Evolutionary conservation across 2,797 vertebrate species (phyloP).

Genomic region (Furcifer pardalis): DNA sequence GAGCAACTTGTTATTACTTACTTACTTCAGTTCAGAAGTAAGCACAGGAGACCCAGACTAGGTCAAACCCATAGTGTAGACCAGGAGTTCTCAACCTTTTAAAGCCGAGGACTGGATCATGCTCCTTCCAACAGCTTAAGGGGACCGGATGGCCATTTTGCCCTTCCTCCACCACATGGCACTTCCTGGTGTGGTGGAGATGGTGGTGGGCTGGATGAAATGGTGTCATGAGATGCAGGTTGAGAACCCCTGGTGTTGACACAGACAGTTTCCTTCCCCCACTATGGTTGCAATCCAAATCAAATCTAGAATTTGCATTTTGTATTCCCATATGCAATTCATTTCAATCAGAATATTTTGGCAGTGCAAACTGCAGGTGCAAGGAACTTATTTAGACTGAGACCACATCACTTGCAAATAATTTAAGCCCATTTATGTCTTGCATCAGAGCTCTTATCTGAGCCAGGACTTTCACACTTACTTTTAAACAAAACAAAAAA

Average conservation of each 20-base stretch:
- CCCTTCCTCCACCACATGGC: too few relatives aligned
- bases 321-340: too few relatives aligned
- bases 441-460: not conserved
- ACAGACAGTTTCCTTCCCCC: not conserved
- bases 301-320: not conserved
- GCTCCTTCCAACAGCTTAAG: too few relatives aligned
- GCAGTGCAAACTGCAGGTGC: not conserved
- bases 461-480: too few relatives aligned
- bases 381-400: not conserved
- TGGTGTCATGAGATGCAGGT: too few relatives aligned
- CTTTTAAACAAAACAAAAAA: not conserved
- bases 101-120: too few relatives aligned
- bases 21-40: not conserved
- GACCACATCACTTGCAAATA: not conserved
- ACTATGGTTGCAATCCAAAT: not conserved
- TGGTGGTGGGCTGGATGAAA: too few relatives aligned
- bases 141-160: too few relatives aligned
- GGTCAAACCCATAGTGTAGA: not conserved
- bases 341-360: too few relatives aligned
- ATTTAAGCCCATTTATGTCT: not conserved
- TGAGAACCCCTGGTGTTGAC: too few relatives aligned
- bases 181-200: too few relatives aligned
- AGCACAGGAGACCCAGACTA: not conserved
- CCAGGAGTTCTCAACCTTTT: too few relatives aligned
- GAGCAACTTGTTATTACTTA: not conserved